Percentiles rank a stretch among this genome's conserved stretches.
phyloP scores from a whole-genome alignment of 2,113 vertebrate genomes.

The Notiomystis cincta region DNA sequence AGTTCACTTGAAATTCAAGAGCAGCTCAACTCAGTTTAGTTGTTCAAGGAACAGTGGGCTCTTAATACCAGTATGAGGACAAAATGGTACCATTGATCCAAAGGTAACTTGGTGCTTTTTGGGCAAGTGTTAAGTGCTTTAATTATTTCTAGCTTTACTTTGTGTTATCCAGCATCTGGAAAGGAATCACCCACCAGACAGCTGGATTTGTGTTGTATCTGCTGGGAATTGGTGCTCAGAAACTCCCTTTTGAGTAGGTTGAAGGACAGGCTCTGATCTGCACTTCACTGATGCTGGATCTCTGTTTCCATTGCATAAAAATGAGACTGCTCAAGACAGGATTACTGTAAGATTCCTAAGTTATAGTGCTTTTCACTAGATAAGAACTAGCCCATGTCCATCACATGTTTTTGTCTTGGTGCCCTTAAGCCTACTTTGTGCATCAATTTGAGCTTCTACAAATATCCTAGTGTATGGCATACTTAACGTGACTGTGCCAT shows the following conservation, averaged over 20 bases:
- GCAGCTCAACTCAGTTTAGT: not conserved
- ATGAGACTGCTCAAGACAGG: not conserved
- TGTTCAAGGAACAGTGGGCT: not conserved
- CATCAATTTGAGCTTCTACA: not conserved
- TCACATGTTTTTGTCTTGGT: not conserved
- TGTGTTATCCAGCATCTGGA: not conserved
- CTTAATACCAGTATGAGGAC: not conserved
- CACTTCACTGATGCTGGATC: not conserved
- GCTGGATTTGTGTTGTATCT: not conserved
- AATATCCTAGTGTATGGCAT: not conserved
- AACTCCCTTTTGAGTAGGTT: not conserved
- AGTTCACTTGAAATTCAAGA: not conserved
- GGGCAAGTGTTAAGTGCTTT: not conserved
- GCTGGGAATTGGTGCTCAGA: not conserved
- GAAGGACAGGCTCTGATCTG: not conserved
- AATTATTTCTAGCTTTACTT: not conserved
- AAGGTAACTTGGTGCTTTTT: not conserved
- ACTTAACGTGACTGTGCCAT: not conserved
- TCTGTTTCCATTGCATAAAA: not conserved
- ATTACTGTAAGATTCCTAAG: not conserved
- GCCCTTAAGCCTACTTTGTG: not conserved
- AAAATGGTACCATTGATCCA: not conserved
- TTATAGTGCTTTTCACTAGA: not conserved
- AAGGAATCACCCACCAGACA: not conserved
- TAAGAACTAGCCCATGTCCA: not conserved